Conservation (phyloP, 2,113 vertebrate genomes). For the Pantherophis guttatus region DNA sequence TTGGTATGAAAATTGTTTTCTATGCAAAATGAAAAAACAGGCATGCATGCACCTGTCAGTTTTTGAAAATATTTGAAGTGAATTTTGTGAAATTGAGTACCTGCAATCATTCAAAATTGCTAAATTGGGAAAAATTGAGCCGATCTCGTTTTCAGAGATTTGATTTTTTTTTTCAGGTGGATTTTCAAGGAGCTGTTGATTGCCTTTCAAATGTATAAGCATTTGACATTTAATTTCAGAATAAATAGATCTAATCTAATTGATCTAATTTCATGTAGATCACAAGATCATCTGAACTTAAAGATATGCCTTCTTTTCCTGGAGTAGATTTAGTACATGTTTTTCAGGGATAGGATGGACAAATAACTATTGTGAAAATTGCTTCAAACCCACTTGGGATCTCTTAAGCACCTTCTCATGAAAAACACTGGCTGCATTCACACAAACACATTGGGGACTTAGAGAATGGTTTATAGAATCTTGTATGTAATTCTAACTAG, state of each 20-base stretch:
- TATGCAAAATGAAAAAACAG: neutral
- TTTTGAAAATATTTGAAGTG: neutral
- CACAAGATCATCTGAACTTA: neutral
- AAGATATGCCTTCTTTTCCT: neutral
- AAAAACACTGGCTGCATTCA: too few relatives aligned
- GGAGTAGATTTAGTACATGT: neutral
- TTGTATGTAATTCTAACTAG: too few relatives aligned
- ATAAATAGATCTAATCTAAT: neutral
- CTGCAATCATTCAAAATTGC: neutral
- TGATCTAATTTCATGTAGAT: neutral
- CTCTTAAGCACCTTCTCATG: too few relatives aligned
- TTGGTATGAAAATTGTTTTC: neutral
- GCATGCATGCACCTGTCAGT: neutral
- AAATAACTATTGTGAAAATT: neutral
- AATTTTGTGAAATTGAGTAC: neutral
- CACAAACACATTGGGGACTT: too few relatives aligned
- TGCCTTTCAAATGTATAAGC: neutral
- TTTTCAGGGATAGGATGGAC: neutral
- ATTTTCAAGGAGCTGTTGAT: constrained; percentile 10
- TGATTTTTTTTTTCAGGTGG: neutral
- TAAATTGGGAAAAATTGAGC: neutral
- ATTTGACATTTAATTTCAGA: neutral
- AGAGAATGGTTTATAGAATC: too few relatives aligned
- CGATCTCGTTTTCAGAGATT: neutral
- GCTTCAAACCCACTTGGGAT: neutral